phyloP scores from a whole-genome alignment of 2,888 invertebrate species.

The Melinopterus prodromus region DNA sequence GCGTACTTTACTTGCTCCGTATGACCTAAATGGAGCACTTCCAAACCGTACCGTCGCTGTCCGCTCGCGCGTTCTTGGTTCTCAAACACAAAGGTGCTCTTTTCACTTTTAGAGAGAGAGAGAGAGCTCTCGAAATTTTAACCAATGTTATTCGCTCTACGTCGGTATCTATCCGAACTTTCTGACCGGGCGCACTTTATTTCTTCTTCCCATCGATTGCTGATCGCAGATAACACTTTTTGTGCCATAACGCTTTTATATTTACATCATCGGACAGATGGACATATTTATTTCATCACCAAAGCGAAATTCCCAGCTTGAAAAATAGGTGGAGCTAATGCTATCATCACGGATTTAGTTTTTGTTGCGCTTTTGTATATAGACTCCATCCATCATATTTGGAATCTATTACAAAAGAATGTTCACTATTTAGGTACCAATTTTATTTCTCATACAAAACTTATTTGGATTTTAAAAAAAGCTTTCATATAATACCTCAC shows the following conservation, averaged over 20 bases:
- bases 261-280: slow-evolving; percentile 4
- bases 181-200: not conserved
- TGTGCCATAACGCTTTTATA: slow-evolving; percentile 4
- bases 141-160: not conserved
- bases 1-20: slow-evolving; percentile 56
- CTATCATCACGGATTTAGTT: not conserved
- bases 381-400: not conserved
- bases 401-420: not conserved
- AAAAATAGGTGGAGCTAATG: not conserved
- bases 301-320: not conserved
- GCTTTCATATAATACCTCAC: too few species aligned
- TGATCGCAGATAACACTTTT: not conserved
- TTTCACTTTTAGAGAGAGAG: not conserved
- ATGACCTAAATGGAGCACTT: slow-evolving; percentile 58
- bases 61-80: not conserved
- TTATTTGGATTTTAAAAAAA: too few species aligned
- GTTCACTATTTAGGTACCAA: not conserved
- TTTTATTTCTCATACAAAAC: not conserved
- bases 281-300: slow-evolving; percentile 4
- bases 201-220: not conserved
- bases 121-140: not conserved
- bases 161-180: not conserved
- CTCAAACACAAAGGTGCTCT: not conserved
- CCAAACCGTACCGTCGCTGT: slow-evolving; percentile 47
- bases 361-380: not conserved